Base-by-base conservation (phyloP, 2,888 invertebrate genomes). In the Lasius platythorax region DNA sequence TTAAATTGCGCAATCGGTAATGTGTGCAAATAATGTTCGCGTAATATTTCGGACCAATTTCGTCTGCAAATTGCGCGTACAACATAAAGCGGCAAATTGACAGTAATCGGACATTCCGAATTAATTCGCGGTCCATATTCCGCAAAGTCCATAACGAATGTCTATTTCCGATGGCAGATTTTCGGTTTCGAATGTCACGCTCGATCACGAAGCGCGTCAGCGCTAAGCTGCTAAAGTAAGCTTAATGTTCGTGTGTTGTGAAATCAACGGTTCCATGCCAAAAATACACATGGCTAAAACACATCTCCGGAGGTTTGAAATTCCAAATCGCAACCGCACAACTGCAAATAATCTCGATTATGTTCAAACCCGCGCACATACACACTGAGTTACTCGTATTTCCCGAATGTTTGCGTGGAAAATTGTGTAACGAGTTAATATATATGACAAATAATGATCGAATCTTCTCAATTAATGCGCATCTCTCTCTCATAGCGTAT, bases 31-130 rank as follows among this genome's bases (percentile, higher is more conserved):
- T 68, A 79, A 70, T 28, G 11, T 40, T 58, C 70, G 46, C 72
- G 15, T 23, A 61, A 61, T 72, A 61, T 61, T 58, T 30, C 15
- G 18, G 18, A 18, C 23, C 46, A 72, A 46, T 72, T 72, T 37
- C 33, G 61, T 72, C 46, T 70, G 33, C 72, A 61, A 61, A 68
- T 61, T 61, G 12, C 28, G 18, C 15, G 15, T 53, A 61, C 46
- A 61, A 79, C 46, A 37, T 79, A 79, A 72, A 81, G 37, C 70
- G 58, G 23, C 61, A 72, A 81, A 81, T 81, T n/a, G 79, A 18
- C 72, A 28, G 46, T 72, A 81, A 81, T 72, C 61, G 72, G 56
- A 61, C 61, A 72, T 72, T 61, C 61, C 72, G 28, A 81, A 81
- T 81, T 81, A 81, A 72, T 61, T 72, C 72, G 72, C 37, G 72